Percentiles rank a stretch among this genome's conserved stretches.
phyloP scores from a whole-genome alignment of 2,888 invertebrate genomes.

The Pantelozetes paolii region DNA sequence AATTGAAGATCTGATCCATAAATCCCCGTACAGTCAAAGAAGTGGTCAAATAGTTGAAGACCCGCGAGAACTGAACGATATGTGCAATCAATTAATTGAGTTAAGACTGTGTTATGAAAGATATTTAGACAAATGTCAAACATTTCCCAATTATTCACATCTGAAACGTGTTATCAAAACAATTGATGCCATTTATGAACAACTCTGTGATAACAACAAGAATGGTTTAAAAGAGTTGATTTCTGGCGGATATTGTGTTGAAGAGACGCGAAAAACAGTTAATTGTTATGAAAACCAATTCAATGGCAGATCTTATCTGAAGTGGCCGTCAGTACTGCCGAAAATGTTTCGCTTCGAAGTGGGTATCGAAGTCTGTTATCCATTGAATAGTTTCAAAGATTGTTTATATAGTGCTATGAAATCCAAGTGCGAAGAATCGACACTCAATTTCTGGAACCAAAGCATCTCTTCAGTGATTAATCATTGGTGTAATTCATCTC shows the following conservation, averaged over 20 bases:
- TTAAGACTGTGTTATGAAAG: slow-evolving; percentile 36
- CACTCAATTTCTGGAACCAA: slow-evolving; percentile 21
- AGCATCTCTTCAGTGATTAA: slow-evolving; percentile 1
- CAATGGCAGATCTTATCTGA: neutral
- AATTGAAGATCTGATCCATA: slow-evolving; percentile 30
- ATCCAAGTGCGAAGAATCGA: neutral
- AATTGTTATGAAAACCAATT: neutral
- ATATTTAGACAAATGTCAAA: slow-evolving; percentile 22
- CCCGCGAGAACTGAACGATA: slow-evolving; percentile 12
- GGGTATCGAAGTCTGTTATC: slow-evolving; percentile 29
- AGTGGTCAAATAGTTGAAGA: slow-evolving; percentile 37
- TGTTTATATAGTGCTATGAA: slow-evolving; percentile 16
- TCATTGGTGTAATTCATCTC: slow-evolving; percentile 36
- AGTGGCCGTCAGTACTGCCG: slow-evolving; percentile 32
- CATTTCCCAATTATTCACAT: slow-evolving; percentile 31
- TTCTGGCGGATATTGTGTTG: slow-evolving; percentile 38
- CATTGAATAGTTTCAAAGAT: neutral
- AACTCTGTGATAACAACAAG: slow-evolving; percentile 12
- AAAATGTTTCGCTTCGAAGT: slow-evolving; percentile 39
- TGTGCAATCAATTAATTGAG: slow-evolving; percentile 19
- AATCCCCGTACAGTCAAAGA: slow-evolving; percentile 34
- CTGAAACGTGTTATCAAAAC: slow-evolving; percentile 36
- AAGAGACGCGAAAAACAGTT: slow-evolving; percentile 33
- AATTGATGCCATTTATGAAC: neutral
- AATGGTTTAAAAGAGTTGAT: slow-evolving; percentile 31